Percentiles rank a stretch among this genome's conserved stretches.
Evolutionary conservation across 2,113 vertebrate genomes (phyloP).

Genomic region (Charina bottae): DNA sequence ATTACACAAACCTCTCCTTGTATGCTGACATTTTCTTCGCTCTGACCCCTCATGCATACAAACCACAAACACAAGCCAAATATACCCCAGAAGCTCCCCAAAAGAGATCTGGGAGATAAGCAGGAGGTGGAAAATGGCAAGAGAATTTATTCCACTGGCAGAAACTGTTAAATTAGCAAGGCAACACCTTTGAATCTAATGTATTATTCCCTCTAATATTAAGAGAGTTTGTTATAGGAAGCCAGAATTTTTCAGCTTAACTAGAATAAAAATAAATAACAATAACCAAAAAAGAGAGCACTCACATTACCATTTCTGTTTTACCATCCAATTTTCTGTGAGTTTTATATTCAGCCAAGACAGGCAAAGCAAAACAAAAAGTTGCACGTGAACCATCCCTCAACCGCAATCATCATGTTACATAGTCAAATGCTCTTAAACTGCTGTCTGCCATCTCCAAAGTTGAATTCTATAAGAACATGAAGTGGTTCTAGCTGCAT

Average conservation of each 20-base stretch:
- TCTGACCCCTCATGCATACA: background rate
- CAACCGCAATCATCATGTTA: background rate
- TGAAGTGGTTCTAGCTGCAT: background rate
- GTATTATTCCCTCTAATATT: background rate
- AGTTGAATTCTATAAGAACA: conserved; percentile 14
- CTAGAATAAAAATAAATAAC: background rate
- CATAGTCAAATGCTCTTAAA: conserved; percentile 26
- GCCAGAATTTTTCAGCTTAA: background rate
- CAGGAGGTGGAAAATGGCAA: background rate
- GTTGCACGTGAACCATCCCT: background rate
- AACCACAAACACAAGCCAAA: background rate
- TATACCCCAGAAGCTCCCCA: background rate
- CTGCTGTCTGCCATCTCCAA: background rate
- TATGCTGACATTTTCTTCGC: background rate
- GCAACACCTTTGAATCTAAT: background rate
- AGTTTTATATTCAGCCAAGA: background rate
- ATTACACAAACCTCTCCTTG: background rate
- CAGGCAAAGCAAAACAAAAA: background rate
- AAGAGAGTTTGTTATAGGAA: background rate
- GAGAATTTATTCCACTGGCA: background rate
- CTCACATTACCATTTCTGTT: background rate
- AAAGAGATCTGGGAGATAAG: background rate
- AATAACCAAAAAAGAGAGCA: background rate
- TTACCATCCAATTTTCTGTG: background rate
- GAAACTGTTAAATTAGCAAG: background rate